Conservation (phyloP, 2,113 vertebrate species). For the Mus musculus region DNA sequence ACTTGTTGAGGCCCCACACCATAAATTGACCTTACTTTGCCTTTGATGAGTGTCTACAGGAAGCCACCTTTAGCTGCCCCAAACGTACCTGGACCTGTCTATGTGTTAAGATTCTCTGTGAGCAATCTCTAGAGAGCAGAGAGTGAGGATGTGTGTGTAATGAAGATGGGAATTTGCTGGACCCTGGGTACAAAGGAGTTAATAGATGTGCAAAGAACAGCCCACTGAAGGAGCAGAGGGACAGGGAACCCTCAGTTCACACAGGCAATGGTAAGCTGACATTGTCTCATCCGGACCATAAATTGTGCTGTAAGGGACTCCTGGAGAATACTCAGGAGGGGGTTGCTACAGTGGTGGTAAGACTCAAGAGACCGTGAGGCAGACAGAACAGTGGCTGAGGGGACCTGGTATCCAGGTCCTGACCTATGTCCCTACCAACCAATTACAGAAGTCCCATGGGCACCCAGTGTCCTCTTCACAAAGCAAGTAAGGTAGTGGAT, state of each 20-base stretch:
- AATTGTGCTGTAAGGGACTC: neutral
- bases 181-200: neutral
- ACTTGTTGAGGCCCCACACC: neutral
- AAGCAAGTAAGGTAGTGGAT: neutral
- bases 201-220: neutral
- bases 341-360: neutral
- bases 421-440: neutral
- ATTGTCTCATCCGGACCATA: neutral
- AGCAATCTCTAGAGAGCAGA: neutral
- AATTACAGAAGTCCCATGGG: neutral
- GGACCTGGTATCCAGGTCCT: neutral
- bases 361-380: neutral
- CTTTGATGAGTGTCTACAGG: neutral
- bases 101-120: neutral
- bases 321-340: neutral
- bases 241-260: neutral
- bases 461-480: neutral
- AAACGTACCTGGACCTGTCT: rapidly evolving
- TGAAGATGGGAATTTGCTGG: neutral
- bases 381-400: neutral
- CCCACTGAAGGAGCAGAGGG: neutral
- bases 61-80: neutral
- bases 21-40: neutral
- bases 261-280: no score
- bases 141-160: neutral